Evolutionary conservation across 35 echinoderm and acorn worm species (phyloP).

Genomic region (Patiria miniata): DNA sequence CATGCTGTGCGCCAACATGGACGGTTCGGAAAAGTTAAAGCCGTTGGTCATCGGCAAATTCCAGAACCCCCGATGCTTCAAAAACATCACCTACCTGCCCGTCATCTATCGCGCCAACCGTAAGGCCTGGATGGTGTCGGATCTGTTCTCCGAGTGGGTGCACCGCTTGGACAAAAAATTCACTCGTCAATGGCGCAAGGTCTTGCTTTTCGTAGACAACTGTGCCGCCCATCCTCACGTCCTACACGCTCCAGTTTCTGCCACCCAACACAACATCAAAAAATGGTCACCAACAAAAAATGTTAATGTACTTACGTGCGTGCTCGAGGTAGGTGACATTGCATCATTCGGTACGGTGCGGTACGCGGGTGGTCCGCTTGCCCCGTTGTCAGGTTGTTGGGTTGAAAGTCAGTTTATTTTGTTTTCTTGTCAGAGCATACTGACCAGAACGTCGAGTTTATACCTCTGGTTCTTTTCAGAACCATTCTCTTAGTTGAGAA

Average conservation of each 20-base stretch:
- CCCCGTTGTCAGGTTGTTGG: too few relatives aligned
- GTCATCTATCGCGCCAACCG: constrained; percentile 30
- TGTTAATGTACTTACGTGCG: too few relatives aligned
- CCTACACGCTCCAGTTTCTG: not conserved
- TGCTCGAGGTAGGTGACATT: too few relatives aligned
- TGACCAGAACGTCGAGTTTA: too few relatives aligned
- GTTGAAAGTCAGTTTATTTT: too few relatives aligned
- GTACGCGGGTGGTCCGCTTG: too few relatives aligned
- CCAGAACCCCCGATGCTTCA: constrained; percentile 30
- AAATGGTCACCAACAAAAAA: too few relatives aligned
- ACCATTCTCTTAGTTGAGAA: too few relatives aligned
- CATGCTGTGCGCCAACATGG: constrained; percentile 35
- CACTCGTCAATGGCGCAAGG: not conserved
- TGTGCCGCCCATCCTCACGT: constrained; percentile 22
- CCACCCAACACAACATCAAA: too few relatives aligned
- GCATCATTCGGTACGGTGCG: too few relatives aligned
- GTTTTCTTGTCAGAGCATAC: too few relatives aligned
- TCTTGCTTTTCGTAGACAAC: constrained; percentile 22
- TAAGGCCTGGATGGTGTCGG: constrained; percentile 36
- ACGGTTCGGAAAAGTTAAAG: constrained; percentile 22
- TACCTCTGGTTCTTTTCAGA: too few relatives aligned
- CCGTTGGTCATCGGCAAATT: constrained; percentile 40
- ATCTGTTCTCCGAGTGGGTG: constrained; percentile 24
- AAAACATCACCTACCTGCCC: constrained; percentile 13
- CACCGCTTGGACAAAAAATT: constrained; percentile 2